Conservation (phyloP, 2,113 vertebrate species). For the Corythornis madagascariensis region DNA sequence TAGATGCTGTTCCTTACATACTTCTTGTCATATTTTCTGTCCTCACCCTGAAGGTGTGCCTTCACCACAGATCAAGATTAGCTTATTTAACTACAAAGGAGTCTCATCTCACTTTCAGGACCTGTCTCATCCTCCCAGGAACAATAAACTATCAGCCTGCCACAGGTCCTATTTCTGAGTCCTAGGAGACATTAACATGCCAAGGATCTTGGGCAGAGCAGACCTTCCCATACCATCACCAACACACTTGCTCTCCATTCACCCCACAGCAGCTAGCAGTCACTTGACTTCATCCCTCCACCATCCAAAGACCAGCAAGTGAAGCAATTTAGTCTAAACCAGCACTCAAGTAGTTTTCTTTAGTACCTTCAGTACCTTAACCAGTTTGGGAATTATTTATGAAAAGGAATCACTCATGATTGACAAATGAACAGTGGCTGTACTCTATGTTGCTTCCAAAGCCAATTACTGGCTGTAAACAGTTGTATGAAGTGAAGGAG, state of each 20-base stretch:
- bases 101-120: background rate
- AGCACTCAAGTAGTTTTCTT: background rate
- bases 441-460: background rate
- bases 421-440: background rate
- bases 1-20: background rate
- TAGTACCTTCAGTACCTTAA: background rate
- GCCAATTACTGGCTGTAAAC: background rate
- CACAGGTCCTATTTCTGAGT: background rate
- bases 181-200: background rate
- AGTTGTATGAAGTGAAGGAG: background rate
- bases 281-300: background rate
- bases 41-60: background rate
- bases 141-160: background rate
- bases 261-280: rapidly evolving
- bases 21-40: background rate
- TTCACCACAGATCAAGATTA: background rate
- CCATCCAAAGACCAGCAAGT: background rate
- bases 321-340: background rate
- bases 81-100: background rate
- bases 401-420: background rate
- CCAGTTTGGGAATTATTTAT: background rate
- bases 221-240: background rate
- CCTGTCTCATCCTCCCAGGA: background rate
- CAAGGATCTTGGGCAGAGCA: background rate
- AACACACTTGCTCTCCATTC: background rate